phyloP scores from a whole-genome alignment of 2,113 vertebrate genomes.

The Colaptes auratus region DNA sequence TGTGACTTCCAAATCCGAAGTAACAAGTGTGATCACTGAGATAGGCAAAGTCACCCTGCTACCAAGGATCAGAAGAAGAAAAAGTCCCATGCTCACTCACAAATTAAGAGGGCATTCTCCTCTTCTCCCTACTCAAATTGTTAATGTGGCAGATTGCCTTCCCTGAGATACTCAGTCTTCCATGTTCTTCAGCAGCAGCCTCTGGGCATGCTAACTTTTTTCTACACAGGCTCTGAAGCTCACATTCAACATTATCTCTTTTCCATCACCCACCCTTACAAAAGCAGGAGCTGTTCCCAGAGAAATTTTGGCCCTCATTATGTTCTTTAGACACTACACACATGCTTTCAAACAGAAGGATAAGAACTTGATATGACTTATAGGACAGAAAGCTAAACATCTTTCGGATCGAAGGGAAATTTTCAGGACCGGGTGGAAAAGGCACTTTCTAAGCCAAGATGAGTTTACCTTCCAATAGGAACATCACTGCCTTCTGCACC shows the following conservation, averaged over 20 bases:
- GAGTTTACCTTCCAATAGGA: background rate
- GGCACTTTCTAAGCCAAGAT: background rate
- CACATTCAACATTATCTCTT: background rate
- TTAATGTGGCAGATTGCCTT: background rate
- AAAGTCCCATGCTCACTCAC: accelerated
- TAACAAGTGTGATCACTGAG: background rate
- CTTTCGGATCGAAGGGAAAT: background rate
- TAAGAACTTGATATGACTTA: background rate
- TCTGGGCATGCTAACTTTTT: background rate
- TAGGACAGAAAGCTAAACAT: background rate
- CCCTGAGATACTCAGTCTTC: background rate
- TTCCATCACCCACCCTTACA: background rate
- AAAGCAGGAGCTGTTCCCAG: background rate
- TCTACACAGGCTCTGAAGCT: background rate
- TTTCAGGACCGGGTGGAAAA: background rate
- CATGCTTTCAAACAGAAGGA: background rate
- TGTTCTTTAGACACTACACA: background rate
- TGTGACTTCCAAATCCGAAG: background rate
- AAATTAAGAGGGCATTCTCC: accelerated
- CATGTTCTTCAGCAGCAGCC: background rate
- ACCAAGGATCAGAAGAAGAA: background rate
- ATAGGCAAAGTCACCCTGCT: background rate
- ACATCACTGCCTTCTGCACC: background rate
- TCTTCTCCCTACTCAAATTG: background rate
- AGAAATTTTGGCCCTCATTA: background rate